Evolutionary conservation across 2,113 vertebrate species (phyloP).

Genomic region (Psittacus erithacus): DNA sequence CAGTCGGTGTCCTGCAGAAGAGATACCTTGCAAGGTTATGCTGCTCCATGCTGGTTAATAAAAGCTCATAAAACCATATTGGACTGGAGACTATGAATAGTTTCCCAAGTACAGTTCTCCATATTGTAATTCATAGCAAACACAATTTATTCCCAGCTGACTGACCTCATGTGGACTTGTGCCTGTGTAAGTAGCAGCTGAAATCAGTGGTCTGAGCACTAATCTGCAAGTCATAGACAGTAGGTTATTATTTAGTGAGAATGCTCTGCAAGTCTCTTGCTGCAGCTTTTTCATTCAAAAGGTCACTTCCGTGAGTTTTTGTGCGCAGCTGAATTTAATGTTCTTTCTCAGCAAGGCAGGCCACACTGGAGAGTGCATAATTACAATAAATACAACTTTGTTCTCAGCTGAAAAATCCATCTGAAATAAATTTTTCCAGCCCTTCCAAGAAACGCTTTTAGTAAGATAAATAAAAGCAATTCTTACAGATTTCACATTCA

Average conservation of each 20-base stretch:
- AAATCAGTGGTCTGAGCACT: constrained; percentile 28
- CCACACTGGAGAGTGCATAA: constrained; percentile 45
- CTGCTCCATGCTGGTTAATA: background rate
- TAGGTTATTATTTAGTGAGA: constrained; percentile 57
- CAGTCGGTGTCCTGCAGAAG: background rate
- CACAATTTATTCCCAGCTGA: background rate
- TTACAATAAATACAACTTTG: constrained; percentile 67
- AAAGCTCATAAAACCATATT: background rate
- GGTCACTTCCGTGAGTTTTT: constrained; percentile 54
- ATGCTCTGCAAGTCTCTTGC: constrained; percentile 1
- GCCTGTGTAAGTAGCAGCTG: constrained; percentile 27
- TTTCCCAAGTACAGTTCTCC: background rate
- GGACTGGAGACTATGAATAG: background rate
- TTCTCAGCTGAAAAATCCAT: constrained; percentile 63
- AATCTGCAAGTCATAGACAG: constrained; percentile 48
- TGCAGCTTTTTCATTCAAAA: constrained; percentile 58
- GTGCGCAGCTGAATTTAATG: constrained; percentile 63
- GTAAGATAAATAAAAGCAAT: constrained; percentile 68
- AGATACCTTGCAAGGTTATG: background rate
- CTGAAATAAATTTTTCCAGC: constrained; percentile 64
- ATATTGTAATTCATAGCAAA: background rate
- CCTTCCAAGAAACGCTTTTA: constrained; percentile 60
- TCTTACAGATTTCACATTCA: constrained; percentile 61
- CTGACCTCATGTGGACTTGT: constrained; percentile 36
- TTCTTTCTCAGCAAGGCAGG: constrained; percentile 60